These are phyloP conservation scores for Siphamia tubifer DNA, from an alignment of 2,113 vertebrate species.

Conservation along the genomic window DNA sequence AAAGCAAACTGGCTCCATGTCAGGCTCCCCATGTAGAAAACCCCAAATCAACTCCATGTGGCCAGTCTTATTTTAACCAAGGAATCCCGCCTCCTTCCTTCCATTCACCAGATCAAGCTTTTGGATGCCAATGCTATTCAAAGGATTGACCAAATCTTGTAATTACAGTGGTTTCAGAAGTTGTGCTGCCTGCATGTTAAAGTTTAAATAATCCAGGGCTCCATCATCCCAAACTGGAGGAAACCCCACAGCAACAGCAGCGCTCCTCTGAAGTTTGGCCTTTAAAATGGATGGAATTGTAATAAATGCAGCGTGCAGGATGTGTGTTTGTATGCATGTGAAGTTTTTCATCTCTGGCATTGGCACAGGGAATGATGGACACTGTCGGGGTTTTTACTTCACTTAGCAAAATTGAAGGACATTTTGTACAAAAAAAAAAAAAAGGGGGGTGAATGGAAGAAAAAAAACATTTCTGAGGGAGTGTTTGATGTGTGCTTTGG, in stretches of 20 bases:
- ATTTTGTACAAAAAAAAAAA: background rate
- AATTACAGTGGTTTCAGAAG: conserved; percentile 64
- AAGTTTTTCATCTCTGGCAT: conserved; percentile 14
- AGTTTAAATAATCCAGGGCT: conserved; percentile 48
- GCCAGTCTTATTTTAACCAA: conserved; percentile 55
- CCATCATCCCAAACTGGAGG: conserved; percentile 15
- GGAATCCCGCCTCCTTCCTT: conserved; percentile 17
- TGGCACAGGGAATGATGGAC: conserved; percentile 15
- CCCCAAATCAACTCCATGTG: conserved; percentile 73
- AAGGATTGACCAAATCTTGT: conserved; percentile 48
- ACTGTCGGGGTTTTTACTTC: background rate
- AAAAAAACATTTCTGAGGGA: background rate
- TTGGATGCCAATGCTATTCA: conserved; percentile 34
- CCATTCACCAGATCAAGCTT: conserved; percentile 56
- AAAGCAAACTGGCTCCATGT: conserved; percentile 15
- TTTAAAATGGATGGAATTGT: conserved; percentile 30
- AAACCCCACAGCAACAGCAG: conserved; percentile 52
- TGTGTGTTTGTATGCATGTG: conserved; percentile 16
- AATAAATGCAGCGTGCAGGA: conserved; percentile 19
- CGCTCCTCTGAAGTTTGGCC: conserved; percentile 40
- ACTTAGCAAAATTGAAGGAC: conserved; percentile 21
- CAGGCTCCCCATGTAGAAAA: conserved; percentile 53
- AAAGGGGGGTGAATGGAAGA: background rate
- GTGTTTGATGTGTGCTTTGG: conserved; percentile 36
- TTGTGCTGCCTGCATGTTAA: conserved; percentile 29